Base-by-base conservation (phyloP, 2,113 vertebrate genomes). In the Lagenorhynchus albirostris region DNA sequence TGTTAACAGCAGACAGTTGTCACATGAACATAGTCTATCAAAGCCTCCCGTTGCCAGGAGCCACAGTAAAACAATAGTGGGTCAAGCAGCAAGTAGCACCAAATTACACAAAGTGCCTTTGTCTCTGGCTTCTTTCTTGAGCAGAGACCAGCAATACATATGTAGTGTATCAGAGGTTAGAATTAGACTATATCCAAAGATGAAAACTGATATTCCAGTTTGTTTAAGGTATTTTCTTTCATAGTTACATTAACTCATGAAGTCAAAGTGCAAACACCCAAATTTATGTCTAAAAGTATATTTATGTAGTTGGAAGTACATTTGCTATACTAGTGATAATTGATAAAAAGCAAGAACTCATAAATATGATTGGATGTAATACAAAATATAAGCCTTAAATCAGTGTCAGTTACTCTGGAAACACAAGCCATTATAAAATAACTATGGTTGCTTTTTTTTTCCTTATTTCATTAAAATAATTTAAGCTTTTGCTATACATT, bases 311-410 rank as follows among this genome's bases (percentile, higher is more conserved):
- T 95, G 21, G 47, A 93, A 86, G 65, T 65, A 91, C 77, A 82
- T 83, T 92, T 77, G 29, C 31, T 15, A 71, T 73, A 80, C 2
- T 73, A 53, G 18, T 91, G 33, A 38, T 89, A 87, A 80, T 41
- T 47, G 26, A 76, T 94, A 36, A 92, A 95, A 92, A 87, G 6
- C 7, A 92, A 77, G n/a, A 67, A 70, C 20, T 82, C 47, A 47
- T 58, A 91, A 77, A 96, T 82, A 74, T 60, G 12, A 94, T n/a
- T 95, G 26, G 11, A 68, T 91, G 2, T 82, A 89, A 88, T 91
- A 68, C n/a, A 89, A 77, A 71, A 63, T 44, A 79, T 50, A 94
- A 88, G 13, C 29, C 77, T 41, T 44, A 79, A 41, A 71, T 96
- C 73, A 60, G 15, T 76, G 31, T 55, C 65, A 63, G 44, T 67